phyloP scores from a whole-genome alignment of 2,113 vertebrate species.

The Saguinus midas region DNA sequence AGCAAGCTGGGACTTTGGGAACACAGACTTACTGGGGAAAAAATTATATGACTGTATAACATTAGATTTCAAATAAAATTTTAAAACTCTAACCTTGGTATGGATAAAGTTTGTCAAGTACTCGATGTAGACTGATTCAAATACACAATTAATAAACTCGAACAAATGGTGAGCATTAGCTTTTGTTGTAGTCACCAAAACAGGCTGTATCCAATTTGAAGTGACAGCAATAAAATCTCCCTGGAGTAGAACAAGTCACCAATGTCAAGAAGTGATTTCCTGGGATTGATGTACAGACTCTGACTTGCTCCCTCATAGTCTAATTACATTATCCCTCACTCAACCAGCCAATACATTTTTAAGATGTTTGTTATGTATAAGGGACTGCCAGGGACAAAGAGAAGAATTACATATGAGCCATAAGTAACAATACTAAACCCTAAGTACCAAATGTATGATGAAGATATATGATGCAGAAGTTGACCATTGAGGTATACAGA shows the following conservation, averaged over 20 bases:
- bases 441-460: not conserved
- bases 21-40: not conserved
- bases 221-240: not conserved
- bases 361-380: not conserved
- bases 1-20: not conserved
- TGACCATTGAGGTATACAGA: not conserved
- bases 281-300: not conserved
- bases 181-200: slow-evolving; percentile 42
- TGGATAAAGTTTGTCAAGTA: not conserved
- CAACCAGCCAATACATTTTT: not conserved
- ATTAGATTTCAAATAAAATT: slow-evolving; percentile 7
- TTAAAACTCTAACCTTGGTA: not conserved
- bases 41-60: not conserved
- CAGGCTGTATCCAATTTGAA: slow-evolving; percentile 7
- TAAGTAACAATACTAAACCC: not conserved
- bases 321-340: slow-evolving; percentile 8
- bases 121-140: not conserved
- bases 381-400: not conserved
- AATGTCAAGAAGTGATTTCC: slow-evolving; percentile 1
- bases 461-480: not conserved
- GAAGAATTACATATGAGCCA: not conserved
- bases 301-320: not conserved
- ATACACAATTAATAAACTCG: not conserved
- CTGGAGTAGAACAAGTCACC: not conserved
- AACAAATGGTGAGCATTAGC: not conserved